Percentiles rank a stretch among this genome's conserved stretches.
These are phyloP conservation scores for Lepidostoma basale DNA, from an alignment of 1,140 invertebrate genomes.

Conservation along the genomic window DNA sequence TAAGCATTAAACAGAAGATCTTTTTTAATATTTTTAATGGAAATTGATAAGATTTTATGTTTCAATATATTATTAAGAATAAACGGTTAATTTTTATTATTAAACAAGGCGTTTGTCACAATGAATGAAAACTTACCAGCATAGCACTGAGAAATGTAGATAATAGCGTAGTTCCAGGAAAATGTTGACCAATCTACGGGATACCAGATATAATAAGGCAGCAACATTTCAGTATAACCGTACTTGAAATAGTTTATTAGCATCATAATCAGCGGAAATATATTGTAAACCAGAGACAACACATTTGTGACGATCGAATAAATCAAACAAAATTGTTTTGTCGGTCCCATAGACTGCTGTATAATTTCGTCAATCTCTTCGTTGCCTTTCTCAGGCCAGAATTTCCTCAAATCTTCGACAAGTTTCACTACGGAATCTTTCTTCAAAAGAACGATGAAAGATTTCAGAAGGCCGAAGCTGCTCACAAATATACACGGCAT, in stretches of 20 bases:
- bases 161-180: constrained; percentile 4
- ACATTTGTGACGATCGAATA: constrained; percentile 35
- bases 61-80: no score
- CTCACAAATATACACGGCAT: constrained; percentile 36
- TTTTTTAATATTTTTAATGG: no score
- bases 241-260: constrained; percentile 7
- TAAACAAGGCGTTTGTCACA: no score
- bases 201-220: constrained; percentile 42
- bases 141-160: constrained; percentile 34
- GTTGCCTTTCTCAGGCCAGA: constrained; percentile 23
- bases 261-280: constrained; percentile 35
- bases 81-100: neutral
- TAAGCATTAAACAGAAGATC: no score
- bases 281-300: constrained; percentile 35
- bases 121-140: constrained; percentile 31
- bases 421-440: neutral
- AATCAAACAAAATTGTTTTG: constrained; percentile 27
- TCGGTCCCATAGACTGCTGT: constrained; percentile 18
- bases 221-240: neutral
- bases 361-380: constrained; percentile 17
- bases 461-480: constrained; percentile 9
- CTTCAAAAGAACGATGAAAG: constrained; percentile 24
- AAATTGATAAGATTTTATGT: no score
- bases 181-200: constrained; percentile 25
- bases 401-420: constrained; percentile 21